Conservation (phyloP, 2,888 invertebrate species). For the Colletes collaris region DNA sequence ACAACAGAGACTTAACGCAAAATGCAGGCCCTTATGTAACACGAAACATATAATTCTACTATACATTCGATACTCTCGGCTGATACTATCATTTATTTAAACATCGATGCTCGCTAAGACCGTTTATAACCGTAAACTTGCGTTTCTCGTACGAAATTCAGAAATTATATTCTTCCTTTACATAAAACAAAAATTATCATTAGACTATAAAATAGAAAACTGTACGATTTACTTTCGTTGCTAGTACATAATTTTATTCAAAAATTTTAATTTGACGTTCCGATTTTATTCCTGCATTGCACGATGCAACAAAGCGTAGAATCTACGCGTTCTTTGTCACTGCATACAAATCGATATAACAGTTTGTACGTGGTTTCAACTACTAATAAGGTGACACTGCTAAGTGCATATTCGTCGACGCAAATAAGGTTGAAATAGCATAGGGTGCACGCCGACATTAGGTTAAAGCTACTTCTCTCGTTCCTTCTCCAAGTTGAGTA, state of each 20-base stretch:
- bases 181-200: too few species aligned
- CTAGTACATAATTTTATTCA: too few species aligned
- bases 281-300: not conserved
- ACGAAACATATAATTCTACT: conserved; percentile 65
- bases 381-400: conserved; percentile 44
- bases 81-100: conserved; percentile 64
- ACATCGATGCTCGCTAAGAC: conserved; percentile 56
- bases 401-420: conserved; percentile 62
- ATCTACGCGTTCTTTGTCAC: not conserved
- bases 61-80: conserved; percentile 64
- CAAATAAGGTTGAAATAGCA: conserved; percentile 71
- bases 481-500: conserved; percentile 57
- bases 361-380: conserved; percentile 60
- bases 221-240: too few species aligned
- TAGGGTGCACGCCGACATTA: conserved; percentile 56
- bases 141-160: not conserved
- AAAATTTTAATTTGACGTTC: not conserved
- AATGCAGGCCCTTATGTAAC: conserved; percentile 68
- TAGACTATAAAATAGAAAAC: too few species aligned
- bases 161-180: too few species aligned
- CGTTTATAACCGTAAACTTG: conserved; percentile 38
- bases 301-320: not conserved
- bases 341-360: conserved; percentile 50
- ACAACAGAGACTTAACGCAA: conserved; percentile 62
- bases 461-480: conserved; percentile 60